Evolutionary conservation across 2,797 vertebrate species (phyloP).

Genomic region (Crax fasciolata): DNA sequence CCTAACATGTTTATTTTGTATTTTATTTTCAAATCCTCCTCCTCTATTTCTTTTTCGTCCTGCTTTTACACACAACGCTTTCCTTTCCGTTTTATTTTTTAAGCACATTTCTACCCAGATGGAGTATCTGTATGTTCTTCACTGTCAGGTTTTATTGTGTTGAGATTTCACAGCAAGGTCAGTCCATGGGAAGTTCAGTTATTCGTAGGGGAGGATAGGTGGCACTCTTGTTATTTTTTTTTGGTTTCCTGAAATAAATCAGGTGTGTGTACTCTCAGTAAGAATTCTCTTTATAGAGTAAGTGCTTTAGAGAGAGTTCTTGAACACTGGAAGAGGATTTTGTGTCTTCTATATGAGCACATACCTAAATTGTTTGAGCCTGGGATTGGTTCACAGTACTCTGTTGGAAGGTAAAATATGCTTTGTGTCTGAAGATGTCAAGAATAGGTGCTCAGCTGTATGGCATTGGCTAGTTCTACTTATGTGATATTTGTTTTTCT

Average conservation of each 20-base stretch:
- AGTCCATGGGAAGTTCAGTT: conserved; percentile 20
- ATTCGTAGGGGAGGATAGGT: conserved; percentile 35
- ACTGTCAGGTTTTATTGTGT: background rate
- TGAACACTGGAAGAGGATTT: conserved; percentile 26
- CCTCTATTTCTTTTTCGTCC: background rate
- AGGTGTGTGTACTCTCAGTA: background rate
- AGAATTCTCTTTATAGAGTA: conserved; percentile 38
- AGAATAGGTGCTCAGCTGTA: background rate
- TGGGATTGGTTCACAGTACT: conserved; percentile 3
- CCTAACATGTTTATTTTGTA: background rate
- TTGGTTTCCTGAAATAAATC: conserved; percentile 40
- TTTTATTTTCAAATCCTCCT: background rate
- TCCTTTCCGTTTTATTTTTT: background rate
- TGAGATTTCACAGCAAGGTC: background rate
- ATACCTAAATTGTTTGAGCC: conserved; percentile 1
- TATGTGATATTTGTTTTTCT: background rate
- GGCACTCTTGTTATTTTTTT: conserved; percentile 59
- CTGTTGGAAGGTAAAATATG: background rate
- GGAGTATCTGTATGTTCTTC: background rate
- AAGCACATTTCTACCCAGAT: background rate
- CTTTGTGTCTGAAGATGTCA: background rate
- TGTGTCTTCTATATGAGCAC: background rate
- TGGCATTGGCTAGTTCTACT: background rate
- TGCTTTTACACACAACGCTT: background rate
- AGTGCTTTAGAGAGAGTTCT: conserved; percentile 39